phyloP scores from a whole-genome alignment of 92 coral and sea anemone genomes.

The Porites evermanni region DNA sequence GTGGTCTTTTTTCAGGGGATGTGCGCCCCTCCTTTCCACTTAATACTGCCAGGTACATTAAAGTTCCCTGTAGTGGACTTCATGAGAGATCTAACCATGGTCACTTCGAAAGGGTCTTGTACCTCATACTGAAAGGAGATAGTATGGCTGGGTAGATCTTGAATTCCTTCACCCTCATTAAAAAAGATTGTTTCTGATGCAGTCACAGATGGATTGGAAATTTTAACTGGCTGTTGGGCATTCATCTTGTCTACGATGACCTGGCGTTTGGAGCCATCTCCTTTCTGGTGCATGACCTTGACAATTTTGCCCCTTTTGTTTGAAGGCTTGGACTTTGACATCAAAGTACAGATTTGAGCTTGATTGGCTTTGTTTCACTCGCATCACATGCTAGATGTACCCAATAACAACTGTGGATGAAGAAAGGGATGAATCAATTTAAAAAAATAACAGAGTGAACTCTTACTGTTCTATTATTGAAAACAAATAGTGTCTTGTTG shows the following conservation, averaged over 20 bases:
- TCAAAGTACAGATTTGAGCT: conserved; percentile 17
- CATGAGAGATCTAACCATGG: neutral
- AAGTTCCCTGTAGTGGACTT: neutral
- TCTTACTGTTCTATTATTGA: conserved; percentile 1
- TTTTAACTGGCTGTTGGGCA: too few relatives aligned
- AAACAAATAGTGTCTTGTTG: neutral
- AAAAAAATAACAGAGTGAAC: neutral
- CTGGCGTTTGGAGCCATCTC: conserved; percentile 15
- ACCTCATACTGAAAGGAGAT: neutral
- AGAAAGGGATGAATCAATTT: neutral
- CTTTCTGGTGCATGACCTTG: conserved; percentile 36
- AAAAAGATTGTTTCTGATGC: neutral
- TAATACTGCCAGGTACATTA: neutral
- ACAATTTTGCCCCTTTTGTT: conserved; percentile 12
- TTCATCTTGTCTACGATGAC: neutral
- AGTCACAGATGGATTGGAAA: too few relatives aligned
- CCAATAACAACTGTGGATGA: conserved; percentile 6
- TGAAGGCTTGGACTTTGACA: conserved; percentile 2
- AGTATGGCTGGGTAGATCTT: neutral
- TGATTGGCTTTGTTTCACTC: conserved; percentile 12
- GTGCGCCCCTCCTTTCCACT: neutral
- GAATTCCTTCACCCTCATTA: neutral
- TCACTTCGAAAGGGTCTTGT: neutral
- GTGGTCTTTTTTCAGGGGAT: neutral
- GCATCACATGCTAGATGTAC: conserved; percentile 5